phyloP scores from a whole-genome alignment of 2,113 vertebrate genomes.

The Cinclus cinclus region DNA sequence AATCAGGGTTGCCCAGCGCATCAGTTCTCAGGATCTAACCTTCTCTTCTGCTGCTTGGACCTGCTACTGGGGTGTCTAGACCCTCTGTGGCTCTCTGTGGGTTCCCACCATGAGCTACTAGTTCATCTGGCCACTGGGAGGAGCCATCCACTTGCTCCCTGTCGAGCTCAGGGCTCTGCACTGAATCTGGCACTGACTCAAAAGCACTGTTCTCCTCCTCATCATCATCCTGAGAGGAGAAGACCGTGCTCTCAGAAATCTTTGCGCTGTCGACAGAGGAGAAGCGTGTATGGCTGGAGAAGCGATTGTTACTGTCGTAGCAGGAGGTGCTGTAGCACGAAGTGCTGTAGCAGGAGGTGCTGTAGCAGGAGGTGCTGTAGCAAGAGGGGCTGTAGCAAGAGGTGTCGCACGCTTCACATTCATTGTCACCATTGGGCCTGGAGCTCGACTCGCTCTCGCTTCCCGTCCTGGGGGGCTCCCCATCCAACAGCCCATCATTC shows the following conservation, averaged over 20 bases:
- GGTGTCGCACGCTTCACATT: conserved; percentile 89
- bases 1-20: not conserved
- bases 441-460: conserved; percentile 81
- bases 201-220: conserved; percentile 95
- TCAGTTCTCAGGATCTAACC: conserved; percentile 75
- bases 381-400: conserved; percentile 84
- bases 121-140: conserved; percentile 80
- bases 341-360: conserved; percentile 91
- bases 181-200: conserved; percentile 84
- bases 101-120: conserved; percentile 67
- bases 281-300: conserved; percentile 92
- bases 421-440: conserved; percentile 79
- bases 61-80: conserved; percentile 80
- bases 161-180: conserved; percentile 83
- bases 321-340: conserved; percentile 94
- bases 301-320: conserved; percentile 82
- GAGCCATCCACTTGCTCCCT: conserved; percentile 72
- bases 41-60: conserved; percentile 85
- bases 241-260: conserved; percentile 94
- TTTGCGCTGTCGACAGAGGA: conserved; percentile 95
- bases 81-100: conserved; percentile 67
- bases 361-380: conserved; percentile 94
- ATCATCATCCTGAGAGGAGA: conserved; percentile 96
- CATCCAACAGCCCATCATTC: conserved; percentile 77
- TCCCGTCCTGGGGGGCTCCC: conserved; percentile 76